These are phyloP conservation scores for Miichthys miiuy DNA, from an alignment of 2,797 vertebrate species.

Conservation along the genomic window DNA sequence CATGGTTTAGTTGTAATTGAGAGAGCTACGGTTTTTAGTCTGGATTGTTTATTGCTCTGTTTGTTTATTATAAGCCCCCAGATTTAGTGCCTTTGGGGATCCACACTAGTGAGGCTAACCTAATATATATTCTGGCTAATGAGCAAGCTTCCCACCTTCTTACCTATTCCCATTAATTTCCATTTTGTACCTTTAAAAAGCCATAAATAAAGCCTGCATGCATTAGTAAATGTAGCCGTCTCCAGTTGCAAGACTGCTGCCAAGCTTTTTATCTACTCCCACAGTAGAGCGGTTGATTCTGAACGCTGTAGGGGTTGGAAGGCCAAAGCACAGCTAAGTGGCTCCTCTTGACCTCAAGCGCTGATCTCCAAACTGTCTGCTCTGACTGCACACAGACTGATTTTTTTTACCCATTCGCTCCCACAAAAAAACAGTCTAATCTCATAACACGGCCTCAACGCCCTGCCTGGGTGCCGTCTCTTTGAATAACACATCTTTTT, in stretches of 20 bases:
- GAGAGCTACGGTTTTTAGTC: slow-evolving; percentile 33
- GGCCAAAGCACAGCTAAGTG: slow-evolving; percentile 82
- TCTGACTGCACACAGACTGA: slow-evolving; percentile 64
- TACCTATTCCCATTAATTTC: slow-evolving; percentile 65
- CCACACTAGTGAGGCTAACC: slow-evolving; percentile 46
- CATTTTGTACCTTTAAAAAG: slow-evolving; percentile 72
- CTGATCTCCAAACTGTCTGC: slow-evolving; percentile 79
- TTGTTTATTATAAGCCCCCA: slow-evolving; percentile 46
- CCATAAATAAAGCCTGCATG: slow-evolving; percentile 62
- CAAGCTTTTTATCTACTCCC: slow-evolving; percentile 75
- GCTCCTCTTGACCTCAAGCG: slow-evolving; percentile 81
- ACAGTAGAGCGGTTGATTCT: slow-evolving; percentile 69
- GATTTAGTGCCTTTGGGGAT: slow-evolving; percentile 50
- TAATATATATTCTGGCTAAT: slow-evolving; percentile 68
- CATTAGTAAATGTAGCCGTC: slow-evolving; percentile 62
- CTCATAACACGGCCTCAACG: slow-evolving; percentile 58
- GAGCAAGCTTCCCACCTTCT: slow-evolving; percentile 58
- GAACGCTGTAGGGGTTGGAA: slow-evolving; percentile 72
- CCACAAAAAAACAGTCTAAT: slow-evolving; percentile 64
- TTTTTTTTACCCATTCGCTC: slow-evolving; percentile 55
- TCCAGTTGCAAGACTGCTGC: slow-evolving; percentile 64
- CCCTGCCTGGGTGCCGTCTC: slow-evolving; percentile 58
- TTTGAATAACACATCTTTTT: slow-evolving; percentile 63
- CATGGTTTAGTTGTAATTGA: slow-evolving; percentile 38
- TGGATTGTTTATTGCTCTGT: slow-evolving; percentile 56